Percentiles rank a stretch among this genome's conserved stretches.
These are phyloP conservation scores for Sesia bembeciformis DNA, from an alignment of 2,888 invertebrate species.

Conservation along the genomic window DNA sequence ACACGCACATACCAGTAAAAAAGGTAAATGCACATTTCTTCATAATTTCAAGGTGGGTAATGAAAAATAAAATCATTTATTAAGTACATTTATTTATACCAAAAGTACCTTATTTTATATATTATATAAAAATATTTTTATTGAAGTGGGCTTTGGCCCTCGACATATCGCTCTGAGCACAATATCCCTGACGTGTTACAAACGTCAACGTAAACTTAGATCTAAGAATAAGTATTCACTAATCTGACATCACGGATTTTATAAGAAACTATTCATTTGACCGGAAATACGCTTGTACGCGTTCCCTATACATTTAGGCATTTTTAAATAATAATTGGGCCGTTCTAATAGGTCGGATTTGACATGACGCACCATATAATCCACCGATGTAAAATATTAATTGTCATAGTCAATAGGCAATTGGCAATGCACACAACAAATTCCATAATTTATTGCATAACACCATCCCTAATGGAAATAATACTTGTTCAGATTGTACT, in stretches of 20 bases:
- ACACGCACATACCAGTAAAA: too few species aligned
- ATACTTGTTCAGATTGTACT: slow-evolving; percentile 18
- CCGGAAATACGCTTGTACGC: slow-evolving; percentile 2
- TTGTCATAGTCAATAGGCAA: too few species aligned
- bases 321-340: not conserved
- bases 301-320: not conserved
- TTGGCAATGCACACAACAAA: not conserved
- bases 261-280: slow-evolving; percentile 13
- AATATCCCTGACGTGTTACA: slow-evolving; percentile 50
- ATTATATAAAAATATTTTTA: not conserved
- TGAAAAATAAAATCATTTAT: too few species aligned
- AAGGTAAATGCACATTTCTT: too few species aligned
- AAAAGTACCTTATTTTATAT: not conserved
- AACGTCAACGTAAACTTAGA: slow-evolving; percentile 29
- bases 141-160: slow-evolving; percentile 25
- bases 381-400: too few species aligned
- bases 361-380: too few species aligned
- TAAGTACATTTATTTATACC: too few species aligned
- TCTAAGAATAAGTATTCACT: slow-evolving; percentile 7
- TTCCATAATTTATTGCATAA: not conserved
- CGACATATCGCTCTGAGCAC: slow-evolving; percentile 51
- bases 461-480: not conserved
- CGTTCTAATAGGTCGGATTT: too few species aligned
- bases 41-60: too few species aligned
- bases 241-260: slow-evolving; percentile 53